These are phyloP conservation scores for Oreochromis mossambicus DNA, from an alignment of 2,797 vertebrate species.

Conservation along the genomic window DNA sequence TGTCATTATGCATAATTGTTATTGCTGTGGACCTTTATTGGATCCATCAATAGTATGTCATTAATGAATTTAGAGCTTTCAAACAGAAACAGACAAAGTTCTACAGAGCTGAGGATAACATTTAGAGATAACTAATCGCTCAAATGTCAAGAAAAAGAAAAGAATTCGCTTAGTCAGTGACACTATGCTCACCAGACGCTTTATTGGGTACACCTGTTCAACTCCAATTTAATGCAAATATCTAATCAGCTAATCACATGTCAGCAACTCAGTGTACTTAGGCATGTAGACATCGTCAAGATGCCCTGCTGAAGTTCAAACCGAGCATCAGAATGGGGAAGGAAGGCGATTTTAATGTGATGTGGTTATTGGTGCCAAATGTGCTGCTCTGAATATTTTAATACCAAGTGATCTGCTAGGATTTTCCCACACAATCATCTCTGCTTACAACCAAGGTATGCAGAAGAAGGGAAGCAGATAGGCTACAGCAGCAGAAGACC, in stretches of 20 bases:
- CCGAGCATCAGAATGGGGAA: not conserved
- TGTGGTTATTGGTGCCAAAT: not conserved
- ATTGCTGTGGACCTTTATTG: not conserved
- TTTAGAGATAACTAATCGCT: not conserved
- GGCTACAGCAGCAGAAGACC: not conserved
- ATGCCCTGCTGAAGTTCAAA: not conserved
- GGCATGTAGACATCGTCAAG: not conserved
- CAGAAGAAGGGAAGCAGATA: not conserved
- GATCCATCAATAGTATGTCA: not conserved
- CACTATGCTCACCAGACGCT: not conserved
- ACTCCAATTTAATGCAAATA: not conserved
- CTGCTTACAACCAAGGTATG: not conserved
- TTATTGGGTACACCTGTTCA: not conserved
- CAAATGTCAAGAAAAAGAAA: not conserved
- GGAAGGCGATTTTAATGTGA: not conserved
- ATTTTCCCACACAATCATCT: not conserved
- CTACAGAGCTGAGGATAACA: not conserved
- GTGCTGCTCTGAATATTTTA: not conserved
- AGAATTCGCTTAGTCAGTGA: not conserved
- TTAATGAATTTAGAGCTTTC: not conserved
- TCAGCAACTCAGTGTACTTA: not conserved
- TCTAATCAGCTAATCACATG: not conserved
- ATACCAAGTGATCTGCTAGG: not conserved
- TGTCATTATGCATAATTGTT: not conserved
- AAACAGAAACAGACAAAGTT: not conserved